phyloP scores from a whole-genome alignment of 2,113 vertebrate genomes.

The Acinonyx jubatus region DNA sequence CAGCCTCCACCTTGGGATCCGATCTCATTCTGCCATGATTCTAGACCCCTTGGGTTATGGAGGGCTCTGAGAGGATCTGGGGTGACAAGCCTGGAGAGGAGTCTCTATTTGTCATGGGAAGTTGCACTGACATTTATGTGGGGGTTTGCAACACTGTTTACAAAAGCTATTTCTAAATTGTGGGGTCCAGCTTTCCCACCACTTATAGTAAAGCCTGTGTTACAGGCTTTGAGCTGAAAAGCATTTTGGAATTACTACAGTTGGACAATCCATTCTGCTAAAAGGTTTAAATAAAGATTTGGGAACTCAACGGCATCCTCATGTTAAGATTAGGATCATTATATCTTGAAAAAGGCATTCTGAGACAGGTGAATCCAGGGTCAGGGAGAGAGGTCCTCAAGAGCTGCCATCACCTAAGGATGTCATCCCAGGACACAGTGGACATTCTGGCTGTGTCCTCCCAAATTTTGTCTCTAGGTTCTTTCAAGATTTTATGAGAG shows the following conservation, averaged over 20 bases:
- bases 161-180: not conserved
- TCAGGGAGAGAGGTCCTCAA: not conserved
- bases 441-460: not conserved
- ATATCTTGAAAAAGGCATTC: not conserved
- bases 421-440: not conserved
- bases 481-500: not conserved
- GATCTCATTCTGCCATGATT: not conserved
- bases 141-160: not conserved
- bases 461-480: not conserved
- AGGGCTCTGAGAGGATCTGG: not conserved
- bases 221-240: not conserved
- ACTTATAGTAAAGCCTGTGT: not conserved
- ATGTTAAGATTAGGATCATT: not conserved
- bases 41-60: not conserved
- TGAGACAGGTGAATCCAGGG: not conserved
- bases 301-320: not conserved
- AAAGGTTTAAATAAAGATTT: not conserved
- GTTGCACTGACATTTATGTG: not conserved
- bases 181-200: not conserved
- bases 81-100: not conserved
- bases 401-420: not conserved
- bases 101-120: not conserved
- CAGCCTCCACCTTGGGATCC: not conserved
- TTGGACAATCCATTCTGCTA: not conserved
- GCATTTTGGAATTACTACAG: not conserved